Base-by-base conservation (phyloP, 2,797 vertebrate species). In the Falco novaeseelandiae region DNA sequence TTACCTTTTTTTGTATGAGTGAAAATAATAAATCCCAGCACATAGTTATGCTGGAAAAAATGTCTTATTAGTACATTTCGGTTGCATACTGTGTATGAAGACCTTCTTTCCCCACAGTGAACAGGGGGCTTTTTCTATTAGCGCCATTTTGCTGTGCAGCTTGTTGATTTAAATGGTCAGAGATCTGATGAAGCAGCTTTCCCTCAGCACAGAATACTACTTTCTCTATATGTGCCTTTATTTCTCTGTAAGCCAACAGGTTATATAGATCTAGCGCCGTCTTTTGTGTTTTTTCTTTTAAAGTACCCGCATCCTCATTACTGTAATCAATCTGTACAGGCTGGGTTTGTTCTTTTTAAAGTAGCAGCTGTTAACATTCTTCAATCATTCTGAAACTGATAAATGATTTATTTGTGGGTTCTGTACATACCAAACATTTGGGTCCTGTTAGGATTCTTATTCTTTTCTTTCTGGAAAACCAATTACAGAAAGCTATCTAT, bases 61-160 rank as follows among this genome's bases (percentile, higher is more conserved):
- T 8, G 5, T 63, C 54, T 65, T 69, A 72, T 44, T 52, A 49
- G 40, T 46, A 58, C 32, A 27, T 52, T 90, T 72, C 48, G 76
- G 59, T 84, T 79, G n/a, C 27, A 34, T n/a, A 29, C 38, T 86
- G 74, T 8, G 4, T 70, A 80, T 15, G 27, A 80, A 78, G 87
- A 83, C 79, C 83, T 79, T 93, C 89, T 11, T 76, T 89, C 69
- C 76, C 82, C 72, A 51, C 55, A 78, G 82, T 87, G 82, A 82
- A 63, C 38, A 57, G 78, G 21, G 76, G 69, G 51, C 16, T 72
- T 91, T 77, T 86, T 84, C 76, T 70, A 55, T 12, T 26, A 71
- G 71, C 61, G 84, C 38, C 25, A 63, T 84, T 93, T 84, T 90
- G 55, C 86, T 76, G 91, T 90, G 73, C 74, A 96, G 78, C 44